Conservation (phyloP, 2,888 invertebrate species). For the Parnassius smintheus region DNA sequence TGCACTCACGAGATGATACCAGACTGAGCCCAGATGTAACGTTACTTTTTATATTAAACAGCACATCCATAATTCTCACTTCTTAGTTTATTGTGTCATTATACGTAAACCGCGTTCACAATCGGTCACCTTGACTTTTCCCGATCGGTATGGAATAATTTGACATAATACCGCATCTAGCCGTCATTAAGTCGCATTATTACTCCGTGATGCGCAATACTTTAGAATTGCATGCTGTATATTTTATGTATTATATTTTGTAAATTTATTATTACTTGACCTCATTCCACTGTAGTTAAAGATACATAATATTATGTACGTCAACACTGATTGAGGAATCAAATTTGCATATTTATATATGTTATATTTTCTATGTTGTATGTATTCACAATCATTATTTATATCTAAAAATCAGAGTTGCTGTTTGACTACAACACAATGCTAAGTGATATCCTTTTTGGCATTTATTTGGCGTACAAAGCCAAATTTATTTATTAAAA, state of each 20-base stretch:
- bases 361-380: too few species aligned
- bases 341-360: too few species aligned
- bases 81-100: conserved; percentile 46
- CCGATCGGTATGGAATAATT: conserved; percentile 76
- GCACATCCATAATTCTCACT: conserved; percentile 38
- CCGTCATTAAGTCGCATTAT: conserved; percentile 57
- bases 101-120: conserved; percentile 48
- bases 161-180: conserved; percentile 69
- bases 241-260: conserved; percentile 44
- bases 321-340: too few species aligned
- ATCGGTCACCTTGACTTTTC: conserved; percentile 78
- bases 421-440: too few species aligned
- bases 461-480: too few species aligned
- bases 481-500: too few species aligned
- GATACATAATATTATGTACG: too few species aligned
- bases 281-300: conserved; percentile 12
- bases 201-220: conserved; percentile 48
- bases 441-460: too few species aligned
- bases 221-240: conserved; percentile 35
- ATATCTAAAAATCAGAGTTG: too few species aligned
- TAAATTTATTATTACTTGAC: conserved; percentile 21
- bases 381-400: too few species aligned
- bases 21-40: too few species aligned
- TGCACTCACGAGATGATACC: too few species aligned
- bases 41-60: not conserved